Base-by-base conservation (phyloP, 2,797 vertebrate species). In the Sylvilagus floridanus region DNA sequence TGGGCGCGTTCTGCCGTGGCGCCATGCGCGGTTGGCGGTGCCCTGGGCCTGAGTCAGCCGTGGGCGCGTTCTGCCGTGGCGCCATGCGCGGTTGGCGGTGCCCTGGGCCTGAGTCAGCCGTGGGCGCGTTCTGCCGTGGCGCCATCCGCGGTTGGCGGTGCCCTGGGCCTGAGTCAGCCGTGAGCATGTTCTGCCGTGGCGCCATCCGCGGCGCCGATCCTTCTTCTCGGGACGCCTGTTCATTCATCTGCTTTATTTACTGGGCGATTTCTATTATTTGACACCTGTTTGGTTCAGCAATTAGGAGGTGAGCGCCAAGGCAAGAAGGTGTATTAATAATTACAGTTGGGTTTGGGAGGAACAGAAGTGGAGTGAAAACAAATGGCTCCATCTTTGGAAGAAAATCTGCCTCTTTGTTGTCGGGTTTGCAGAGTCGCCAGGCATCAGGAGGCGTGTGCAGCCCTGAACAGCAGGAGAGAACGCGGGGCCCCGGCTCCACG, bases 321-420 rank as follows among this genome's bases (percentile, higher is more conserved):
- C 66, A 77, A 88, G 83, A 72, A 76, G 82, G 78, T 63, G 69
- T 96, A 95, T 96, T 93, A 95, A 94, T 86, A 97, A 95, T 93
- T 72, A 30, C 81, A 92, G 75, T 93, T 86, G 88, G 22, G 28
- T 68, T 87, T 89, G 50, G 22, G 32, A 92, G 92, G 93, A 84
- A 94, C 60, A 78, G 90, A 96, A 93, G 75, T 85, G 90, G 76
- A 76, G 83, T 83, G 63, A 88, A 92, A 94, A 89, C 63, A 94
- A 95, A 96, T 79, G 95, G 68, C 42, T 89, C 11, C 68, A 32
- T 88, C 52, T 87, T 77, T 77, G 37, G 62, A 77, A 90, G 89
- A 76, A 88, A 89, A 87, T 57, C 28, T 21, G 14, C 47, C 72
- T 86, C 85, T 81, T 90, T 81, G 72, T 63, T 86, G 50, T 92